These are phyloP conservation scores for Aythya baeri DNA, from an alignment of 2,113 vertebrate species.

Conservation along the genomic window DNA sequence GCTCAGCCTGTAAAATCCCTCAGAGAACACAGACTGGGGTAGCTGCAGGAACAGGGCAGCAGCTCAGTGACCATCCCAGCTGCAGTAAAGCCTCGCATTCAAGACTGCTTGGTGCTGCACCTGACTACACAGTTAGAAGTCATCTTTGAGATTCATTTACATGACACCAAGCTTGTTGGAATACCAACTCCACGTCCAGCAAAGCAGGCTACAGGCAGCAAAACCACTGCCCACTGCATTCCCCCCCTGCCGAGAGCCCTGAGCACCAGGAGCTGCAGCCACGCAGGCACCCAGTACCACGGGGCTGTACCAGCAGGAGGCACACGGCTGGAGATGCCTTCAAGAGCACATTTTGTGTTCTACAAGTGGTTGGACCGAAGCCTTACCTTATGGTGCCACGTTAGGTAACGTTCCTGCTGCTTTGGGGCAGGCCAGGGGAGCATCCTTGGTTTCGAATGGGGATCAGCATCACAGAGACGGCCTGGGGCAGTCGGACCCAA, in stretches of 20 bases:
- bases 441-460: neutral
- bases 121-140: neutral
- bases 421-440: neutral
- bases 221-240: rapidly evolving
- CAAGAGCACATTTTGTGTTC: neutral
- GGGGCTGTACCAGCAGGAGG: rapidly evolving
- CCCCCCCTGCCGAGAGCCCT: rapidly evolving
- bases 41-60: neutral
- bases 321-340: no score
- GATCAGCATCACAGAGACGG: rapidly evolving
- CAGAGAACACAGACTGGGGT: neutral
- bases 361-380: neutral
- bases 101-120: neutral
- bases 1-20: neutral
- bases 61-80: neutral
- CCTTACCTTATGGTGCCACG: no score
- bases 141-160: rapidly evolving
- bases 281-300: rapidly evolving
- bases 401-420: neutral
- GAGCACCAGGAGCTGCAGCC: neutral
- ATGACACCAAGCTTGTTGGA: no score
- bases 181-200: no score
- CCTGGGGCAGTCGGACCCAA: neutral
- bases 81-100: neutral
- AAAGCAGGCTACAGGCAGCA: neutral